These are phyloP conservation scores for Venturia canescens DNA, from an alignment of 1,140 invertebrate genomes.

Conservation along the genomic window DNA sequence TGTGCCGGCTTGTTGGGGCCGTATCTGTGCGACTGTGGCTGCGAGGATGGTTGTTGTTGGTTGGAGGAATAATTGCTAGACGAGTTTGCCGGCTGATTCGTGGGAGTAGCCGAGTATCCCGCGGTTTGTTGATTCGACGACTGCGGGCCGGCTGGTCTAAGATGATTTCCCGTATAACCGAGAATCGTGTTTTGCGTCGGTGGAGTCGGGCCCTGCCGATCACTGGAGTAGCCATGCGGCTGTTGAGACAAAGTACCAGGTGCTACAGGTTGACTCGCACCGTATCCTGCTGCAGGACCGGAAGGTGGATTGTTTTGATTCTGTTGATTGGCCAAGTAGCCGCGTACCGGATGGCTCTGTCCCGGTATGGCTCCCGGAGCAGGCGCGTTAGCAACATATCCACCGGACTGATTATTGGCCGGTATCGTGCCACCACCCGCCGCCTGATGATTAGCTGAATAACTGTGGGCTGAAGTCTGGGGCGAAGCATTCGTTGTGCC, in stretches of 20 bases:
- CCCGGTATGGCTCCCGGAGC: slow-evolving; percentile 45
- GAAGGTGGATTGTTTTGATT: slow-evolving; percentile 53
- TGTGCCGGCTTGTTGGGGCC: slow-evolving; percentile 57
- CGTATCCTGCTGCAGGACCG: slow-evolving; percentile 46
- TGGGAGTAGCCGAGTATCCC: slow-evolving; percentile 55
- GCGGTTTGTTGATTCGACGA: slow-evolving; percentile 49
- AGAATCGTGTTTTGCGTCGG: slow-evolving; percentile 58
- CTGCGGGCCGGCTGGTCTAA: slow-evolving; percentile 48
- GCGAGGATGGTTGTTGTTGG: slow-evolving; percentile 44
- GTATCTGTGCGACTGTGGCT: slow-evolving; percentile 59
- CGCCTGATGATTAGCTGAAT: slow-evolving; percentile 58
- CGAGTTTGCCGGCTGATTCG: slow-evolving; percentile 46
- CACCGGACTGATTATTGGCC: slow-evolving; percentile 30
- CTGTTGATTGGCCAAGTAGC: slow-evolving; percentile 55
- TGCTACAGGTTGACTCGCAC: slow-evolving; percentile 45
- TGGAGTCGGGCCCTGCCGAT: slow-evolving; percentile 55
- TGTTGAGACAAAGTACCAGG: slow-evolving; percentile 42
- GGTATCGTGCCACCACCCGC: not conserved
- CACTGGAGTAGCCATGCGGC: slow-evolving; percentile 58
- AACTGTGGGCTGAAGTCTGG: slow-evolving; percentile 47
- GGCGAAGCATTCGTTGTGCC: slow-evolving; percentile 10
- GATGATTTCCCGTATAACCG: slow-evolving; percentile 56
- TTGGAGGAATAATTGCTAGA: slow-evolving; percentile 20
- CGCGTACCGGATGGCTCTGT: slow-evolving; percentile 60
- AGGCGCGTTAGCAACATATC: slow-evolving; percentile 51